A percentile compares a stretch with the other conserved stretches of the same genome.
Conservation (phyloP, 2,888 invertebrate genomes). For the Diloba caeruleocephala region DNA sequence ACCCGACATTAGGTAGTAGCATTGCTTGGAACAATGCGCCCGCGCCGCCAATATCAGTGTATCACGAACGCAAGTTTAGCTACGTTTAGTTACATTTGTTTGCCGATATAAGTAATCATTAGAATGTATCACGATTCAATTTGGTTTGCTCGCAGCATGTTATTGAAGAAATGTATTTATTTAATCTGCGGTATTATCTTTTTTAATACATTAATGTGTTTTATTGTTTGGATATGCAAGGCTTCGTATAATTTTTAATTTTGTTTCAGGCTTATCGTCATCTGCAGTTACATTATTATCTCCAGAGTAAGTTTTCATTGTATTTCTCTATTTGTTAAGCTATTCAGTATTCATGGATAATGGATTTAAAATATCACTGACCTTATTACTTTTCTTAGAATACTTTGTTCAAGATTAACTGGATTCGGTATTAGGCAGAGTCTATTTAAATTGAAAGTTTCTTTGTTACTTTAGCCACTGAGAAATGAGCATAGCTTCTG, state of each 20-base stretch:
- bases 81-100: conserved; percentile 70
- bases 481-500: conserved; percentile 16
- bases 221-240: conserved; percentile 16
- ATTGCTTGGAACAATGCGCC: conserved; percentile 61
- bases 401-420: conserved; percentile 40
- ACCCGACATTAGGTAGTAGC: conserved; percentile 70
- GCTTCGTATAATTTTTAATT: conserved; percentile 32
- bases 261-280: conserved; percentile 78
- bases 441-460: conserved; percentile 25
- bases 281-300: conserved; percentile 72
- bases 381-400: conserved; percentile 32
- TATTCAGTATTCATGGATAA: conserved; percentile 33
- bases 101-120: conserved; percentile 64
- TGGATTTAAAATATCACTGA: conserved; percentile 26
- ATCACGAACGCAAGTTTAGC: conserved; percentile 69
- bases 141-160: conserved; percentile 57
- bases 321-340: conserved; percentile 19
- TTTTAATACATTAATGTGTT: conserved; percentile 11
- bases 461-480: conserved; percentile 18
- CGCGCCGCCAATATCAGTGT: conserved; percentile 50
- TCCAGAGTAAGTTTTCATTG: conserved; percentile 63
- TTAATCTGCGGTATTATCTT: conserved; percentile 34
- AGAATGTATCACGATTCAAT: conserved; percentile 76
- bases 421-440: conserved; percentile 24
- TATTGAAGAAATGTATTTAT: conserved; percentile 62